phyloP scores from a whole-genome alignment of 2,113 vertebrate genomes.

The Laterallus jamaicensis region DNA sequence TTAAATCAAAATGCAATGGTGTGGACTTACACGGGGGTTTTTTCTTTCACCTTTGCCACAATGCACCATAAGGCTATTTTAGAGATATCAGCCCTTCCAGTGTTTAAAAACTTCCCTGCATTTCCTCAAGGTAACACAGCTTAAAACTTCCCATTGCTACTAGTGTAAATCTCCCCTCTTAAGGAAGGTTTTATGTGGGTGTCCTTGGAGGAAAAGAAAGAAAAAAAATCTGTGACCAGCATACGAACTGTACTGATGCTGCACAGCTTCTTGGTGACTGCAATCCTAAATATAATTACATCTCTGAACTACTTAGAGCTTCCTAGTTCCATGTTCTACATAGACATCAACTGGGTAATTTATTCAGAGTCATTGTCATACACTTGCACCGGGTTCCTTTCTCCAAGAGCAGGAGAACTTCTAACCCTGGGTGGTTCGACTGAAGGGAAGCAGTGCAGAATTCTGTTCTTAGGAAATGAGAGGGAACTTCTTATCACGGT shows the following conservation, averaged over 20 bases:
- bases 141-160: neutral
- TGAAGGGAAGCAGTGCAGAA: neutral
- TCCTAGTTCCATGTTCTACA: neutral
- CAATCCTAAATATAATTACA: neutral
- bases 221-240: neutral
- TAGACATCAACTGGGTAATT: neutral
- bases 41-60: neutral
- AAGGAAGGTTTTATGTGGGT: neutral
- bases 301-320: neutral
- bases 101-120: neutral
- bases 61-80: neutral
- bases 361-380: neutral
- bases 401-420: rapidly evolving
- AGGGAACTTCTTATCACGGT: neutral
- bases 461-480: neutral
- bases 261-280: neutral
- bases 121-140: neutral
- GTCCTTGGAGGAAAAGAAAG: neutral
- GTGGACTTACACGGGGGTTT: neutral
- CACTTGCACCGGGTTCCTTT: neutral
- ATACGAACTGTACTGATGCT: neutral
- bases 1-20: neutral
- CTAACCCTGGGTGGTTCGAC: neutral
- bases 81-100: neutral
- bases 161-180: neutral